These are phyloP conservation scores for Polydrusus cervinus DNA, from an alignment of 2,888 invertebrate genomes.

Conservation along the genomic window DNA sequence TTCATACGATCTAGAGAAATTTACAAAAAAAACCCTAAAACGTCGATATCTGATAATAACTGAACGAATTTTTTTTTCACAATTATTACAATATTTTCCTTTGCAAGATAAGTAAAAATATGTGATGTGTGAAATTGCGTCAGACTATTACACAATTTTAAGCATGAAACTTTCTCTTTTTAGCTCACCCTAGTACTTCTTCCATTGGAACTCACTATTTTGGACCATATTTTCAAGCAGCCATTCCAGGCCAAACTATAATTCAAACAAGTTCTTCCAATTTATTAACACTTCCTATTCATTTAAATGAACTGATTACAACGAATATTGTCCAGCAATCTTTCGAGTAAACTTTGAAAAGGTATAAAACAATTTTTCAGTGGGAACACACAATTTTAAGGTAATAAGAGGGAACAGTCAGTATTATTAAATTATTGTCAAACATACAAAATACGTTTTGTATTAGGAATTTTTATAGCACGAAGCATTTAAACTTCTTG, in stretches of 20 bases:
- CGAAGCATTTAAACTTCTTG: too few relatives aligned
- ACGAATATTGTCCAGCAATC: conserved; percentile 52
- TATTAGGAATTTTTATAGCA: too few relatives aligned
- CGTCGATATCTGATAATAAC: too few relatives aligned
- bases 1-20: too few relatives aligned
- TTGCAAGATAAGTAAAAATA: too few relatives aligned
- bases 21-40: too few relatives aligned
- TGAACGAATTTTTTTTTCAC: too few relatives aligned
- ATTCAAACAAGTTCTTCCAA: conserved; percentile 23
- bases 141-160: too few relatives aligned
- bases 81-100: too few relatives aligned
- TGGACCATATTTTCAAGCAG: conserved; percentile 64
- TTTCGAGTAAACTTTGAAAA: conserved; percentile 19
- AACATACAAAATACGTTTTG: background rate
- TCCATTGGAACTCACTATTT: conserved; percentile 58
- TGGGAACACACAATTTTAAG: background rate
- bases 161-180: conserved; percentile 31
- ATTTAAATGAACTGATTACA: conserved; percentile 61
- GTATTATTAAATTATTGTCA: conserved; percentile 8
- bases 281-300: conserved; percentile 57
- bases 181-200: conserved; percentile 59
- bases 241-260: conserved; percentile 60
- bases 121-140: too few relatives aligned
- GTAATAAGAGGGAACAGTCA: background rate
- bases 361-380: too few relatives aligned